Evolutionary conservation across 2,888 invertebrate genomes (phyloP).

Genomic region (Tenthredo distinguenda): DNA sequence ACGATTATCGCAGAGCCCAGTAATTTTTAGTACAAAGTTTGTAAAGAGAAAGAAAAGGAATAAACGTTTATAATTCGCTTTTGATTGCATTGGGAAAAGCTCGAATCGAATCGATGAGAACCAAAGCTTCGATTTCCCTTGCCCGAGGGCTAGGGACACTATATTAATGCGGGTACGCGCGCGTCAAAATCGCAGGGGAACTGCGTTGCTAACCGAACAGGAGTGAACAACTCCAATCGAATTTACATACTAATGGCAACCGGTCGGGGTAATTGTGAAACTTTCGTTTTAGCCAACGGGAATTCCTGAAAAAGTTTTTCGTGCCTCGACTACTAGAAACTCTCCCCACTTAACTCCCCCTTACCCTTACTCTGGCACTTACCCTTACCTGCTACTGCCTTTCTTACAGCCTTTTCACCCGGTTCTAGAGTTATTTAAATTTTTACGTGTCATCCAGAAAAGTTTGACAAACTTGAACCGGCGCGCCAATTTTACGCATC

Average conservation of each 20-base stretch:
- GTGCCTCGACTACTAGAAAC: constrained; percentile 50
- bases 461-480: constrained; percentile 26
- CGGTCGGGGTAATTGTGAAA: constrained; percentile 62
- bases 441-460: constrained; percentile 49
- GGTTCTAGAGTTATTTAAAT: constrained; percentile 46
- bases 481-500: constrained; percentile 7
- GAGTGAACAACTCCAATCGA: constrained; percentile 59
- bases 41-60: background rate
- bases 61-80: background rate
- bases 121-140: background rate
- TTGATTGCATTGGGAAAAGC: background rate
- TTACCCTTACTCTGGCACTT: background rate
- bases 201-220: constrained; percentile 59
- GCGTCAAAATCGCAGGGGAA: constrained; percentile 55
- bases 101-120: background rate
- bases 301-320: constrained; percentile 57
- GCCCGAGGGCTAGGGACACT: constrained; percentile 7
- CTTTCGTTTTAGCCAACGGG: constrained; percentile 62
- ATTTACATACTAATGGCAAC: constrained; percentile 66
- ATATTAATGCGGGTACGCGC: constrained; percentile 58
- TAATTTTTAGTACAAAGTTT: background rate
- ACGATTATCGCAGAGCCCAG: background rate
- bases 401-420: constrained; percentile 26
- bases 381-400: background rate
- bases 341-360: constrained; percentile 22